phyloP scores from a whole-genome alignment of 2,797 vertebrate species.

The Danio albolineatus region DNA sequence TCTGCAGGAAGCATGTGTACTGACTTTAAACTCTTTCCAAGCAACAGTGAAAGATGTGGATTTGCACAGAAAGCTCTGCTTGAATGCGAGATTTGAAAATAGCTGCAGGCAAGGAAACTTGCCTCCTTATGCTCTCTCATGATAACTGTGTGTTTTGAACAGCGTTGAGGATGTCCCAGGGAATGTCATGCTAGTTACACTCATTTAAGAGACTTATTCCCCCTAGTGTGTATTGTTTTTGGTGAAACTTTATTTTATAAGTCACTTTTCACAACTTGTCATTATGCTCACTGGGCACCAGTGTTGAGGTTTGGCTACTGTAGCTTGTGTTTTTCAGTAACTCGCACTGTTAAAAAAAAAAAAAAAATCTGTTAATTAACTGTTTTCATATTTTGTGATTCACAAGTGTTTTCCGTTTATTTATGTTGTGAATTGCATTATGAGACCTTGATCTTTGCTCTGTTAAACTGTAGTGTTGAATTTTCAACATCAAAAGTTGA shows the following conservation, averaged over 20 bases:
- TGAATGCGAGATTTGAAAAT: constrained; percentile 1
- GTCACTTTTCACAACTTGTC: not conserved
- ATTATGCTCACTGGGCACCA: not conserved
- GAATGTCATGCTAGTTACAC: not conserved
- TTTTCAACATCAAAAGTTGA: too few relatives aligned
- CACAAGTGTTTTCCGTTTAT: too few relatives aligned
- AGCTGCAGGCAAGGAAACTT: constrained; percentile 14
- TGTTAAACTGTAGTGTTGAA: too few relatives aligned
- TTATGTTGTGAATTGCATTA: too few relatives aligned
- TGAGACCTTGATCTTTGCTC: too few relatives aligned
- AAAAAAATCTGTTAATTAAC: too few relatives aligned
- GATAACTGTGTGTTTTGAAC: not conserved
- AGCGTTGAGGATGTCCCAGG: not conserved
- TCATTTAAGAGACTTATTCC: not conserved
- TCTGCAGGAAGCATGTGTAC: not conserved
- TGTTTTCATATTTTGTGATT: too few relatives aligned
- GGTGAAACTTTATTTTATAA: not conserved
- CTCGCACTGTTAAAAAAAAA: too few relatives aligned
- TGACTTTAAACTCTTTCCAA: constrained; percentile 2
- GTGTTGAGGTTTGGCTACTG: too few relatives aligned
- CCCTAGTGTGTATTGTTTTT: not conserved
- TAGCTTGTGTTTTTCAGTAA: too few relatives aligned
- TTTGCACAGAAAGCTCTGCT: not conserved
- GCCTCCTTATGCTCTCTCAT: not conserved
- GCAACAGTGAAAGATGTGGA: not conserved